phyloP scores from a whole-genome alignment of 2,888 invertebrate genomes.

The Philopedon plagiatum region DNA sequence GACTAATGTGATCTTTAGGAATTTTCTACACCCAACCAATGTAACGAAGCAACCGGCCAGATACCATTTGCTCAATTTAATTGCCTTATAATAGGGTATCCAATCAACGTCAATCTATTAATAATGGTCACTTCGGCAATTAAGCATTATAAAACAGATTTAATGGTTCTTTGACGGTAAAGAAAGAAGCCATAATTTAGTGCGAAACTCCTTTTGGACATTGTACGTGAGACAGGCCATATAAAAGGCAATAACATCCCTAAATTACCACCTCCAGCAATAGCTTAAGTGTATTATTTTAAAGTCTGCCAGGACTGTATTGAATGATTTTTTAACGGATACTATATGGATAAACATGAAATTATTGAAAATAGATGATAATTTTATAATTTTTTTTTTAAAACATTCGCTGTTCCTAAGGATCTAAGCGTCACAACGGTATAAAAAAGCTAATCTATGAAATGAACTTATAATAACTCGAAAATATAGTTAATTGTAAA shows the following conservation, averaged over 20 bases:
- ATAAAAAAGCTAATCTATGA: too few relatives aligned
- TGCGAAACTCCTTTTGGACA: constrained; percentile 37
- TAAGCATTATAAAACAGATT: constrained; percentile 37
- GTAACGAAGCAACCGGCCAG: constrained; percentile 18
- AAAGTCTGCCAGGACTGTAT: constrained; percentile 1
- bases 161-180: constrained; percentile 43
- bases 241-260: constrained; percentile 39
- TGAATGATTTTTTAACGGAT: too few relatives aligned
- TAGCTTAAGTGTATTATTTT: constrained; percentile 2
- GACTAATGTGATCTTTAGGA: not conserved
- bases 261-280: constrained; percentile 39
- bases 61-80: constrained; percentile 26
- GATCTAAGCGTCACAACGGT: too few relatives aligned
- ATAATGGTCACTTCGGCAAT: constrained; percentile 38
- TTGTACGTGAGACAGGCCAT: constrained; percentile 29
- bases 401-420: too few relatives aligned
- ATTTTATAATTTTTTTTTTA: too few relatives aligned
- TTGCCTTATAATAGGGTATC: constrained; percentile 38
- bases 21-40: not conserved
- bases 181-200: constrained; percentile 42
- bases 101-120: constrained; percentile 46
- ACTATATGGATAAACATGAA: too few relatives aligned
- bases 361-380: too few relatives aligned
- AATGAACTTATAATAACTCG: too few relatives aligned
- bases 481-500: too few relatives aligned